Base-by-base conservation (phyloP, 1,140 invertebrate species). In the Papilio machaon region DNA sequence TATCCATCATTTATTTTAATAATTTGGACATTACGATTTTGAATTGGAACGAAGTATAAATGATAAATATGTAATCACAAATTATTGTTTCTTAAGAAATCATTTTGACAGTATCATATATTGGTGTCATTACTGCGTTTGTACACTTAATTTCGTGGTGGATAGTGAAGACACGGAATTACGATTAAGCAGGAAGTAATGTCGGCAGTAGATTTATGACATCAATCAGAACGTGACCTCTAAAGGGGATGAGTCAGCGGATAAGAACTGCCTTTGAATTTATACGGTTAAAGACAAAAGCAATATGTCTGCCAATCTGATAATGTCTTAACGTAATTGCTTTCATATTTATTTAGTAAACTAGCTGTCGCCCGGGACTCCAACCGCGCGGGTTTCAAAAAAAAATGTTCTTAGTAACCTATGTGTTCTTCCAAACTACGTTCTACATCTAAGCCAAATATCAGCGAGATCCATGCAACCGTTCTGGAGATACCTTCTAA, bases 171-270 rank as follows among this genome's bases (percentile, higher is more conserved):
- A 76, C 74, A 76, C 23, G 74, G 74, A 52, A 76, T 52, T 52
- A 19, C 74, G 74, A 76, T 76, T 76, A 76, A 35, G 47, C 74
- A 9, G 13, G 46, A 76, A 76, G 74, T 76, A 47, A 54, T 76
- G 74, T 35, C 23, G 74, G 11, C 74, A 52, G 47, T 54, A 76
- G 74, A 76, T 76, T 76, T 76, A 76, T 76, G 74, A 76, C 74
- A 76, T 76, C 43, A 76, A 76, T 76, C 74, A 76, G 74, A 49
- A 49, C 74, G 74, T 52, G 74, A 76, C 74, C 74, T 76, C 47
- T 47, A 19, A 43, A 74, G 73, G 10, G 73, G 46, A 47, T 74
- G 73, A 74, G 46, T 74, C 73, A 74, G 73, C 73, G 46, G 43
- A 47, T 47, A 74, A 1, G 46, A 74, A 74, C 17, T 47, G 73